Base-by-base conservation (phyloP, 1,140 invertebrate species). In the Whitmania pigra region DNA sequence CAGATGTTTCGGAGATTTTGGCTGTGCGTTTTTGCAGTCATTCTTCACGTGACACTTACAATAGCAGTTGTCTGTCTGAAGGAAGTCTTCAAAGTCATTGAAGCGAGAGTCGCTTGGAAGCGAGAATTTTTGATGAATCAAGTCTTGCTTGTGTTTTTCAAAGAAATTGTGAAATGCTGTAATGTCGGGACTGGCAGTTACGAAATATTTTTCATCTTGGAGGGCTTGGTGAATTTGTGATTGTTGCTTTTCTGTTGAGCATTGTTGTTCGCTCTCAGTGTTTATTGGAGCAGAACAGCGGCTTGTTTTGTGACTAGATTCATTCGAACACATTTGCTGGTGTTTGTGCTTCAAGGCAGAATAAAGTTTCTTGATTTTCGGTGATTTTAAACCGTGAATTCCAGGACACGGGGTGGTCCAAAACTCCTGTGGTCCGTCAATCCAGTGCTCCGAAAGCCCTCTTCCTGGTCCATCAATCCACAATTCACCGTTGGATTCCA, bases 371-470 rank as follows among this genome's bases (percentile, higher is more conserved):
- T 63, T 63, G 3, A 63, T 63, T 63, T 63, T 63, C 22, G 57
- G 57, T 25, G 57, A 63, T 63, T 22, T 25, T 2, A 63, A 7
- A 22, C 57, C 57, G 20, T 63, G 57, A 63, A 63, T 63, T 22
- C 57, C 57, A 31, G 57, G 22, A 31, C 29, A 31, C 22, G 57
- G 57, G 18, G 57, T 63, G 22, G 57, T 63, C 57, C 57, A 63
- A 63, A 63, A 66, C 57, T 31, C 54, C 54, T 27, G 20, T 11
- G 55, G 53, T 31, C 71, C 55, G 55, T 72, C 71, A 11, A 72
- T 72, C 71, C 54, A 66, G 11, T 63, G 22, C 29, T 63, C 57
- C 6, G 57, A 63, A 31, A 22, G 22, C 11, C 29, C 29, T 31
- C 29, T 63, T 0, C 29, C 29, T 7, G 57, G 57, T 7, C 57